Base-by-base conservation (phyloP, 2,888 invertebrate genomes). In the Pandemis heparana region DNA sequence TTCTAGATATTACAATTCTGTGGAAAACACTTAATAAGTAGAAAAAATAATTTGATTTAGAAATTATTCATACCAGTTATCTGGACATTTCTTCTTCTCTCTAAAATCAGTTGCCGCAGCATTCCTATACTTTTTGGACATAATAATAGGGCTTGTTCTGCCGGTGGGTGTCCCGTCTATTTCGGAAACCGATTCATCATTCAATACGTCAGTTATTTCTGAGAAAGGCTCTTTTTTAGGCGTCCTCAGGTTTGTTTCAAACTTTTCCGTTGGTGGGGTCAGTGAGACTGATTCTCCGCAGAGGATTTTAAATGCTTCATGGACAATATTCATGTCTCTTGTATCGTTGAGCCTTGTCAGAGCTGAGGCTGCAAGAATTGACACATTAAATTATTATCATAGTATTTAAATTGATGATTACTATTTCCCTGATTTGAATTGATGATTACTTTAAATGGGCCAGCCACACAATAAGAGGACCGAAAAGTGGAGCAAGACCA, bases 81-180 rank as follows among this genome's bases (percentile, higher is more conserved):
- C 82, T 0, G 91, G 86, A 78, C 89, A 90, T 80, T 92, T 93
- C 75, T 91, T 92, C 77, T 92, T 93, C 59, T 91, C 90, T 71
- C 86, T 85, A 16, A 77, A 77, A 75, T 88, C 89, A n/a, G 82
- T 78, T 3, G 81, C 65, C 63, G 78, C 83, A 4, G 76, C 77
- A 18, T 51, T 72, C 41, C 74, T 74, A 10, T 53, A n/a, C 75
- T 87, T 90, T 75, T 85, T 91, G 5, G 81, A 82, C 9, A 79
- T 83, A 80, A 94, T 88, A 68, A 94, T 90, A 9, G 94, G 94
- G 76, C 94, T 94, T 0, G 74, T 85, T 0, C 90, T 83, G 1
- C 92, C 92, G 0, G 87, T 87, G 0, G 92, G 91, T 0, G 92
- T 92, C 0, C 87, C 88, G 71, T 91, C 91, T 71, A 92, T 92